Evolutionary conservation across 2,113 vertebrate species (phyloP), one percentile per base, ranked within the genome.

Genomic region (Melanocharis versteri): DNA sequence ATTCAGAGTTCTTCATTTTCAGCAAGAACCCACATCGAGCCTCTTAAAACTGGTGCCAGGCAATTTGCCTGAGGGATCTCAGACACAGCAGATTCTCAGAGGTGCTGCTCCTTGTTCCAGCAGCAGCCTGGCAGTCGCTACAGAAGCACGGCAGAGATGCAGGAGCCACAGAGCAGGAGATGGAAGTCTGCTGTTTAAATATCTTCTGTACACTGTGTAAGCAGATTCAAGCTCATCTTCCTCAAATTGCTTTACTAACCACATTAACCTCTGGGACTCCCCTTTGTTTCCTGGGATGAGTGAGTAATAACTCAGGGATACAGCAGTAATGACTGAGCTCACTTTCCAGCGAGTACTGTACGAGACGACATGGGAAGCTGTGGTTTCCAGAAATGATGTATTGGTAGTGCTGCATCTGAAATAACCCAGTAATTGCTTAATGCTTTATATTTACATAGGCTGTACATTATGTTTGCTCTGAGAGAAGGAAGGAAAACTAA

Each of bases 391-490:
- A 70, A 94, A 79, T 92, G 66, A 94, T 92, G 48, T 62, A 97
- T 95, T 94, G 58, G 89, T 92, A 96, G 93, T 68, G 3, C 78
- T 95, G 96, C 96, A 87, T 95, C 93, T 47, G 87, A 90, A 96
- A 95, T 88, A 94, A 90, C 83, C 88, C 77, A 39, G 93, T 96
- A 96, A 97, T 97, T 96, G 92, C 96, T 96, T 90, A 94, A 94
- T 94, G 96, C 64, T 96, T 97, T 93, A 91, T 95, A 96, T 96
- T 97, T 97, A 94, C 96, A 94, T 85, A 87, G 77, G 65, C 90
- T 79, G 79, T 95, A 91, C 87, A 39, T 95, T 89, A 83, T 86
- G 58, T 94, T 96, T 97, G 92, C 92, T 94, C 76, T 77, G 76
- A 89, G 91, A 92, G 79, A 87, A 27, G 56, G 17, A 92, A 89